Base-by-base conservation (phyloP, 1,140 invertebrate genomes). In the Drosophila triauraria region DNA sequence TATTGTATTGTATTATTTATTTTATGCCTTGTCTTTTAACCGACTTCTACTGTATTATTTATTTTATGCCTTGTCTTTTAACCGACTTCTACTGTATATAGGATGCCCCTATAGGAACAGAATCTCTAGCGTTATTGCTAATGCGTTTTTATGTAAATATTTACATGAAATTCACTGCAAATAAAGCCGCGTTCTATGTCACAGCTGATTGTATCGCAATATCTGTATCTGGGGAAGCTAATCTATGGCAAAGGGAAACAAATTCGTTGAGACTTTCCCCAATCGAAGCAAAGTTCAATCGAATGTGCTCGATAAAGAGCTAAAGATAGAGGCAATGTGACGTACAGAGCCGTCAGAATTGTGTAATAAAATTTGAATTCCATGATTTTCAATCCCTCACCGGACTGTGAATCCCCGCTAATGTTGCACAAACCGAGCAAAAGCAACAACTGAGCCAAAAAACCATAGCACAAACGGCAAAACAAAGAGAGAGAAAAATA, bases 371-470 rank as follows among this genome's bases (percentile, higher is more conserved):
- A 42, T 43, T 13, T 25, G 35, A 40, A 44, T 60, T 56, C 63
- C 23, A 48, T 53, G 44, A 46, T 38, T 40, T 44, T 42, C 17
- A 67, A 61, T 50, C 43, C 46, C 50, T 42, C 35, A 48, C 57
- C 40, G 38, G 12, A 38, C 27, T 42, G 70, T 75, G 42, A 54
- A 38, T 53, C 71, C 48, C 71, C 58, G 57, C 57, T 20, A 40
- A 56, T 50, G 64, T 67, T 61, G 76, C 76, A 80, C 68, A 79
- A 67, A 71, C 42, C 30, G 15, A 40, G 54, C 42, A 78, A 59
- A 72, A 58, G n/a, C 57, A 57, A 68, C 30, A 54, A 78, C 54
- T 48, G 25, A 77, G 48, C 51, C 7, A 47, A 58, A 43, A 44
- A 44, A 23, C 17, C 42, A 32, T 60, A 60, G 30, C 51, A 44